Conservation (phyloP, 2,113 vertebrate genomes). For the Acrocephalus kingi region DNA sequence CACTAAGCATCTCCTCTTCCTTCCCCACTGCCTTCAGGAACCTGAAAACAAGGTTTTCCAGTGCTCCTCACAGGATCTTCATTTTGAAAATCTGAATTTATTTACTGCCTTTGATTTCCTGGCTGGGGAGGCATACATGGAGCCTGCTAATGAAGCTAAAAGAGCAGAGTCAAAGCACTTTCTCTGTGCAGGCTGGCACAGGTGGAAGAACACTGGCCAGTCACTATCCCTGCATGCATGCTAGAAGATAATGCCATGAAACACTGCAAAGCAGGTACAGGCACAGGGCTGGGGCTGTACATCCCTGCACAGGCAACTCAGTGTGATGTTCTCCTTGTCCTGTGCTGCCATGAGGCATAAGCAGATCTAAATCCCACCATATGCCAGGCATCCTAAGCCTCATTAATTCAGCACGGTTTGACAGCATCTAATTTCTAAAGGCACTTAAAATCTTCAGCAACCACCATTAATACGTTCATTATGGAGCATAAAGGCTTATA, state of each 20-base stretch:
- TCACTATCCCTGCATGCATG: neutral
- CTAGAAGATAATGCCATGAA: neutral
- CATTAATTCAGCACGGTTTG: neutral
- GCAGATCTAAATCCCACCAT: neutral
- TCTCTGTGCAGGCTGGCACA: neutral
- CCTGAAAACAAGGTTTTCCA: neutral
- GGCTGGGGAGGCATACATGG: neutral
- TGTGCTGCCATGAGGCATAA: neutral
- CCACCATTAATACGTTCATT: neutral
- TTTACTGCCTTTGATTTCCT: neutral
- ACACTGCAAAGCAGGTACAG: neutral
- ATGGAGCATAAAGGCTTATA: neutral
- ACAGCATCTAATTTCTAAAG: neutral
- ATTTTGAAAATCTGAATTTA: neutral
- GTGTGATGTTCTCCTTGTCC: neutral
- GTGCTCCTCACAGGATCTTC: neutral
- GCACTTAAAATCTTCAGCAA: neutral
- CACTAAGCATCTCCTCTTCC: neutral
- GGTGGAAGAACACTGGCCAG: neutral
- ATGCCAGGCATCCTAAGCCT: neutral
- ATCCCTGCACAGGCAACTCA: neutral
- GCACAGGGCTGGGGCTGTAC: neutral
- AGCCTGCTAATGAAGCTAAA: neutral
- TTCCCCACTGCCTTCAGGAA: neutral
- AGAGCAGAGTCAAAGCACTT: neutral